These are phyloP conservation scores for Himantopus leucocephalus DNA, from an alignment of 2,113 vertebrate genomes.

Conservation along the genomic window DNA sequence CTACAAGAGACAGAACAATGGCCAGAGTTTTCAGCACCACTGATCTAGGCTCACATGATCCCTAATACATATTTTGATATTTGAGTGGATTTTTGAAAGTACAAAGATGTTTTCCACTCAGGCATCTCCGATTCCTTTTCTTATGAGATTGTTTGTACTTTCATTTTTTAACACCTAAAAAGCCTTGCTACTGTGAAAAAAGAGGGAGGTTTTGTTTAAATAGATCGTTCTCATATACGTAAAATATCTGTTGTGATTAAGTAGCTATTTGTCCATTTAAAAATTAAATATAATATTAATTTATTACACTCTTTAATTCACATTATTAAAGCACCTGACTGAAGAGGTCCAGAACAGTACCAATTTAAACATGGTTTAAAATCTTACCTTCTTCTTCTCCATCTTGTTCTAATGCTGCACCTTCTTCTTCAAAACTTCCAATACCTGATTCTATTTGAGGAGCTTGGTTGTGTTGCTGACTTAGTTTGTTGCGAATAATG, in stretches of 20 bases:
- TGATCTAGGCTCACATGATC: not conserved
- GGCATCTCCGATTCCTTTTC: not conserved
- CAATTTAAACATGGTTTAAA: not conserved
- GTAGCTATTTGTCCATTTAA: not conserved
- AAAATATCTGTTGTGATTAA: not conserved
- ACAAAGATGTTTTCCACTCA: not conserved
- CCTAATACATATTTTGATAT: not conserved
- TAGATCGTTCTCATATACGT: not conserved
- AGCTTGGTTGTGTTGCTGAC: conserved; percentile 79
- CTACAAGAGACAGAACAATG: not conserved
- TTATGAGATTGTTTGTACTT: not conserved
- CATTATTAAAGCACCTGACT: not conserved
- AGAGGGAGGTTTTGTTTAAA: not conserved
- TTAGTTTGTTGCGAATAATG: conserved; percentile 84
- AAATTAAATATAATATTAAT: not conserved
- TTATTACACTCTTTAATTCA: not conserved
- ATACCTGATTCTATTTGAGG: conserved; percentile 67
- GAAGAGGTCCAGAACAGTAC: not conserved
- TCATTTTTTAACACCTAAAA: not conserved
- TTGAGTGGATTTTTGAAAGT: not conserved
- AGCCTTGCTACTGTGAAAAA: not conserved
- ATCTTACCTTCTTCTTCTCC: conserved; percentile 81
- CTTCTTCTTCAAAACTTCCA: conserved; percentile 76
- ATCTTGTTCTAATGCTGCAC: conserved; percentile 62
- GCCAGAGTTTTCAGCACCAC: not conserved